phyloP scores from a whole-genome alignment of 2,797 vertebrate genomes.

The Diglossa cyanea region DNA sequence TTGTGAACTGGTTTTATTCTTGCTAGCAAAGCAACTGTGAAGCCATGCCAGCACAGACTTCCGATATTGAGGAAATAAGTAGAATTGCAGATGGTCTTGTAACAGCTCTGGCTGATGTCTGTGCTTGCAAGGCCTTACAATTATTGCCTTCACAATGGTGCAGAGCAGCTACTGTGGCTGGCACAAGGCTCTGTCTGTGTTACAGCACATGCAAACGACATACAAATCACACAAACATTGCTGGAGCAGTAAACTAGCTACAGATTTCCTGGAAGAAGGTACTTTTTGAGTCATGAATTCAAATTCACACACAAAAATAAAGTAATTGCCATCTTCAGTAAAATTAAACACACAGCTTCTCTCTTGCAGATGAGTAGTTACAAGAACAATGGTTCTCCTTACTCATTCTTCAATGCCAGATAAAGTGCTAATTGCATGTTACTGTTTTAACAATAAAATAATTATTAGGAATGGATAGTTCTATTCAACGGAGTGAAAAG shows the following conservation, averaged over 20 bases:
- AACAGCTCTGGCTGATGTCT: neutral
- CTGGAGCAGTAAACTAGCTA: neutral
- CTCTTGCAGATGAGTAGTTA: neutral
- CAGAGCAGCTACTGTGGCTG: neutral
- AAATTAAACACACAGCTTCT: neutral
- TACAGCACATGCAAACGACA: neutral
- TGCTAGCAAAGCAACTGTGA: neutral
- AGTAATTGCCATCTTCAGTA: neutral
- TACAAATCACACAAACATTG: neutral
- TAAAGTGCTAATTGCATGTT: constrained; percentile 50
- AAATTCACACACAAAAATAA: neutral
- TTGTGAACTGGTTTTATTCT: neutral
- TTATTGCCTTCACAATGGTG: neutral
- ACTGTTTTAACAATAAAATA: constrained; percentile 40
- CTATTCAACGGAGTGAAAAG: constrained; percentile 13
- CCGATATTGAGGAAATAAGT: neutral
- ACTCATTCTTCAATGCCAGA: constrained; percentile 13
- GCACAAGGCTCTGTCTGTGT: neutral
- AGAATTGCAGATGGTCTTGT: neutral
- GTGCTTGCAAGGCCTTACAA: neutral
- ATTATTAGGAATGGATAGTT: constrained; percentile 36
- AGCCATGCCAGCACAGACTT: neutral
- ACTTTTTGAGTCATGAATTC: neutral
- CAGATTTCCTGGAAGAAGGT: neutral
- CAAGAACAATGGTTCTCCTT: constrained; percentile 29